A percentile compares a stretch with the other conserved stretches of the same genome.
These are phyloP conservation scores for Tanypteryx hageni DNA, from an alignment of 2,888 invertebrate genomes.

Conservation along the genomic window DNA sequence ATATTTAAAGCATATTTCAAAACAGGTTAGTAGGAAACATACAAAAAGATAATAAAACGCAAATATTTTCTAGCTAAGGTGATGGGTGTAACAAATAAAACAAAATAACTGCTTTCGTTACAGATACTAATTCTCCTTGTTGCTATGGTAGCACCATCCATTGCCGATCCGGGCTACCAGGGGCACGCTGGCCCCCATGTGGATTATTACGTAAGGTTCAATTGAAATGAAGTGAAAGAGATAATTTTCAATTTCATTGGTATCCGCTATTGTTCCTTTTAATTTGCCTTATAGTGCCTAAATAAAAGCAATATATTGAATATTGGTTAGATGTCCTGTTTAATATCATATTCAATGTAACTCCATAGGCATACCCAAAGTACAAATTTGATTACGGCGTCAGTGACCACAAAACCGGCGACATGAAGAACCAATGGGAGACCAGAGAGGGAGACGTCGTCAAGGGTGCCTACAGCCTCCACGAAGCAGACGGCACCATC, in stretches of 20 bases:
- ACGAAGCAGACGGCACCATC: constrained; percentile 81
- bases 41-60: too few relatives aligned
- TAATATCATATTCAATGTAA: too few relatives aligned
- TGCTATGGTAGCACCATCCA: too few relatives aligned
- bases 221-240: not conserved
- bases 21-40: too few relatives aligned
- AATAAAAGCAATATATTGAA: too few relatives aligned
- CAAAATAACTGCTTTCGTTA: not conserved
- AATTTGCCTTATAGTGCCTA: too few relatives aligned
- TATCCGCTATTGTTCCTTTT: too few relatives aligned
- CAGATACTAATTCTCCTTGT: not conserved
- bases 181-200: not conserved
- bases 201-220: constrained; percentile 19
- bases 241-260: not conserved
- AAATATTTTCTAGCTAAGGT: too few relatives aligned
- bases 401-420: constrained; percentile 84
- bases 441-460: constrained; percentile 85
- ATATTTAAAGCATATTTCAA: too few relatives aligned
- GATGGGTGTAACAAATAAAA: too few relatives aligned
- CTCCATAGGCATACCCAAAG: constrained; percentile 73
- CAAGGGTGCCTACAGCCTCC: constrained; percentile 82
- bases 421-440: constrained; percentile 83
- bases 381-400: constrained; percentile 85
- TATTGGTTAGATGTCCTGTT: too few relatives aligned
- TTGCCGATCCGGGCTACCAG: not conserved